Evolutionary conservation across 2,113 vertebrate species (phyloP), one percentile per base, ranked within the genome.

Genomic region (Mellivora capensis): DNA sequence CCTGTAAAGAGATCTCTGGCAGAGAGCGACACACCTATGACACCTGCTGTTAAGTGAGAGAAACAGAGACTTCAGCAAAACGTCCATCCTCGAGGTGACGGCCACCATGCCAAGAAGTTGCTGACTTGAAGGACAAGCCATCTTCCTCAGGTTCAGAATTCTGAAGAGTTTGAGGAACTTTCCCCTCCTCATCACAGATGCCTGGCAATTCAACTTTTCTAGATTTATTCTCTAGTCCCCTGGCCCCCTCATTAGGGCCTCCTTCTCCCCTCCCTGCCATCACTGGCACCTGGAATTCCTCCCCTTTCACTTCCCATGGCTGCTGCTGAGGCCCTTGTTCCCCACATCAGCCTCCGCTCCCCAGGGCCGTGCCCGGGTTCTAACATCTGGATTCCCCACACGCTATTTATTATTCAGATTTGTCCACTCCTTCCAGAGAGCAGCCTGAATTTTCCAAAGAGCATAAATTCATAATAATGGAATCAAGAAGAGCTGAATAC

Each of bases 401-500:
- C 57, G 4, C 14, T 31, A 29, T 76, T 93, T 93, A 20, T 77
- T 91, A 93, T 92, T 93, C 44, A 94, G 34, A 95, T 81, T 67
- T 64, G 59, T 39, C 17, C 14, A 29, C 27, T 72, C 25, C 76
- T 96, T 61, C 69, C 31, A 72, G 81, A 64, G 29, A 96, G 76
- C 37, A 80, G 84, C 44, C 76, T 86, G 77, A 21, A 87, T 74
- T 94, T 94, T 72, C 31, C 31, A 90, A 96, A 62, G 42, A 79
- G 31, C 37, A 69, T 74, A 90, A 71, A 95, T 87, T 80, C 59
- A 86, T 85, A 59, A 87, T 85, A 64, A 87, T 59, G 79, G 83
- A 97, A 93, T 95, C 94, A 95, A 54, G 79, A 94, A 87, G 49
- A 89, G 93, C 37, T 25, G 84, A 71, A 47, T 61, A 85, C 95